Percentiles rank a stretch among this genome's conserved stretches.
Conservation (phyloP, 2,888 invertebrate species). For the Oxystoma pomonae region DNA sequence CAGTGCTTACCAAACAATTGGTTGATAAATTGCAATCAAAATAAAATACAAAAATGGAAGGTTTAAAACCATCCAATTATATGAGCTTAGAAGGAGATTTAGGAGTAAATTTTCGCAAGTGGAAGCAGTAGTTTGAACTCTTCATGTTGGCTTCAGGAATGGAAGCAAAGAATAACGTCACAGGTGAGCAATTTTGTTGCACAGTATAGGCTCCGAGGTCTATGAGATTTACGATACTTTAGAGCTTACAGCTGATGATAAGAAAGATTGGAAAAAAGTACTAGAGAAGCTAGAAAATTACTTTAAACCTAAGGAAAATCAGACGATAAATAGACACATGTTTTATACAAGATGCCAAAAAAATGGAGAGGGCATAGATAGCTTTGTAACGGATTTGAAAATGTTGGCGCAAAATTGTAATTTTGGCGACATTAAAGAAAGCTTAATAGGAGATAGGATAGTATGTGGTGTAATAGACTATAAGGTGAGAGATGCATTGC, state of each 20-base stretch:
- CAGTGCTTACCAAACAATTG: too few relatives aligned
- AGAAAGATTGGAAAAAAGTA: constrained; percentile 11
- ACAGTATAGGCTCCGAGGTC: constrained; percentile 24
- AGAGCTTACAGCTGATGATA: constrained; percentile 9
- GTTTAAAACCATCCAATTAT: too few relatives aligned
- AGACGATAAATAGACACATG: constrained; percentile 22
- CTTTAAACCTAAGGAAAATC: constrained; percentile 22
- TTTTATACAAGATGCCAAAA: constrained; percentile 21
- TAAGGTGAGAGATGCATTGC: background rate
- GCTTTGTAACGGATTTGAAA: constrained; percentile 22
- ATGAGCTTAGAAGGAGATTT: too few relatives aligned
- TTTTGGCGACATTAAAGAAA: constrained; percentile 21
- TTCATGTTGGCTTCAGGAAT: background rate
- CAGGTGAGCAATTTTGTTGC: constrained; percentile 18
- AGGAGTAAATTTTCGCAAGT: too few relatives aligned
- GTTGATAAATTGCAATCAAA: too few relatives aligned
- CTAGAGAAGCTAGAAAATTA: constrained; percentile 16
- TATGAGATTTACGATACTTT: constrained; percentile 25
- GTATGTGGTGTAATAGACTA: constrained; percentile 20
- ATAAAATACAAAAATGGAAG: too few relatives aligned
- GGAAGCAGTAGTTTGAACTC: background rate
- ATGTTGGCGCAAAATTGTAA: constrained; percentile 20
- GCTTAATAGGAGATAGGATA: constrained; percentile 19
- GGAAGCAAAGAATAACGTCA: background rate
- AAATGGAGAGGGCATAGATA: constrained; percentile 22